Evolutionary conservation across 2,888 invertebrate species (phyloP), one percentile per base, ranked within the genome.

Genomic region (Priocnemis perturbator): DNA sequence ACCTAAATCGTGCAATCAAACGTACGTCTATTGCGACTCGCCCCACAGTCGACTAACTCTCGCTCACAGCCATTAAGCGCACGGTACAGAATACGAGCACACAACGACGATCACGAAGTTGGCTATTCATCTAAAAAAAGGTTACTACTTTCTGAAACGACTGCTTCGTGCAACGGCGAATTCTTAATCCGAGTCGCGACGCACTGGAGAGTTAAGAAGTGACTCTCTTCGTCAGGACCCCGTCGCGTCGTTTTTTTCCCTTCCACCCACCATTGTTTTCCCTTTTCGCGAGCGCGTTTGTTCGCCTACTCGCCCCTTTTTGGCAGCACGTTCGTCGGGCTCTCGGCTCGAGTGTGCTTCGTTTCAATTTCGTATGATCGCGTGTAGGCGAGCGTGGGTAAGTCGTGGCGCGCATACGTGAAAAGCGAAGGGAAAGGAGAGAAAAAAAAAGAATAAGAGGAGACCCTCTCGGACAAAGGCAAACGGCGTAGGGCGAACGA

Each of bases 381-480:
- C 55, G 59, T 64, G 53, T 61, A 62, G 50, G 61, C 60, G 64
- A 20, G 20, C 44, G 57, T 64, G 58, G 55, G 72, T 65, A 61
- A 55, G 26, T 62, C 45, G 55, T 20, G 50, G 19, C 58, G 21
- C 44, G 45, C 45, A 23, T 60, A 23, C 47, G 50, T 52, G 64
- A 65, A 73, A 70, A 60, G 19, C n/a, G n/a, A n/a, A n/a, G n/a
- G n/a, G n/a, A n/a, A n/a, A n/a, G n/a, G n/a, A n/a, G n/a, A n/a
- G n/a, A n/a, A 50, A 50, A 9, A 17, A 50, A 50, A 50, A 50
- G n/a, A 37, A 37, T 37, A 11, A n/a, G 30, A 30, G 26, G 30
- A 71, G 64, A 58, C 61, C 61, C 55, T 57, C 23, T 20, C 60
- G 48, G 67, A 78, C 70, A 78, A 69, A 76, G 62, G 57, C 48